Conservation (phyloP, 2,888 invertebrate genomes). For the Drosophila neutralis region DNA sequence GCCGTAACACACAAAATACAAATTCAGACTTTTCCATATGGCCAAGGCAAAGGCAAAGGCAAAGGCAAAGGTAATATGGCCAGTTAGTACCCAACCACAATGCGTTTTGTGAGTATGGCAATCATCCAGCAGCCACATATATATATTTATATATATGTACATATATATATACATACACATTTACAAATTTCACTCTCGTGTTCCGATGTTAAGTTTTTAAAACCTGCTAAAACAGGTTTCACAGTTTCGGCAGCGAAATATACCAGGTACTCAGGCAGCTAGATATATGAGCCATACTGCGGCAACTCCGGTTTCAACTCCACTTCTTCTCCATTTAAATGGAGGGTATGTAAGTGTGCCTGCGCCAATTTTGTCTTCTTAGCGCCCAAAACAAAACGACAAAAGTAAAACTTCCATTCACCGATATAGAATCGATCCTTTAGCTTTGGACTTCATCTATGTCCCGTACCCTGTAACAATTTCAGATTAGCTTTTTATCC, state of each 20-base stretch:
- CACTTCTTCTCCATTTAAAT: slow-evolving; percentile 68
- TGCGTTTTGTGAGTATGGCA: slow-evolving; percentile 50
- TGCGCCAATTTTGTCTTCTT: slow-evolving; percentile 40
- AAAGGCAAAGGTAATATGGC: slow-evolving; percentile 1
- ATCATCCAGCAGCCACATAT: slow-evolving; percentile 27
- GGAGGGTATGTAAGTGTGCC: slow-evolving; percentile 56
- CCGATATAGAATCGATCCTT: slow-evolving; percentile 28
- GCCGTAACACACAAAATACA: slow-evolving; percentile 61
- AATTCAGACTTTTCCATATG: slow-evolving; percentile 49
- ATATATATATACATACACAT: slow-evolving; percentile 11
- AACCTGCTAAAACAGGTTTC: slow-evolving; percentile 67
- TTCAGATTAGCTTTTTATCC: not conserved
- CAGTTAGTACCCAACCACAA: slow-evolving; percentile 67
- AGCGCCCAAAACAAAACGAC: slow-evolving; percentile 1
- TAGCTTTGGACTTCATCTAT: slow-evolving; percentile 29
- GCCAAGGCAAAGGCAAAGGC: slow-evolving; percentile 25
- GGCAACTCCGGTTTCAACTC: slow-evolving; percentile 48
- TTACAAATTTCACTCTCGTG: slow-evolving; percentile 64
- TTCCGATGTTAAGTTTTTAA: slow-evolving; percentile 40
- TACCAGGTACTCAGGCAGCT: slow-evolving; percentile 30
- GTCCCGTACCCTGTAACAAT: not conserved
- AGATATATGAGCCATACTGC: slow-evolving; percentile 55
- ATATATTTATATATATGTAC: slow-evolving; percentile 21
- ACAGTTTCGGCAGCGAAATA: slow-evolving; percentile 17
- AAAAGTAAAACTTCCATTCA: slow-evolving; percentile 17